Evolutionary conservation across 2,797 vertebrate species (phyloP).

Genomic region (Cossypha dichroa): DNA sequence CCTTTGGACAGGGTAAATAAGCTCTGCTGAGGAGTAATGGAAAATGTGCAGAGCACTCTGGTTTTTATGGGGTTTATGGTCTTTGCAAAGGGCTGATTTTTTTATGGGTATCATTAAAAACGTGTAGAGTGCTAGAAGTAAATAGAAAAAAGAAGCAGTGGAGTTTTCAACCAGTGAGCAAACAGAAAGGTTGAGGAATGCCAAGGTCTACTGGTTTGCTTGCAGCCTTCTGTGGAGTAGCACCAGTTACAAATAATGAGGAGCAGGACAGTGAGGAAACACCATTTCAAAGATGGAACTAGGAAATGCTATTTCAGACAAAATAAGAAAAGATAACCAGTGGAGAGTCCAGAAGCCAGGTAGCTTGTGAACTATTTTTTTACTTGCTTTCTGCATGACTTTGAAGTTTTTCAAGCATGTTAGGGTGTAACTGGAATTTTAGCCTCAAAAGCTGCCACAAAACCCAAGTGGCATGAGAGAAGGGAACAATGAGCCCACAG

Average conservation of each 20-base stretch:
- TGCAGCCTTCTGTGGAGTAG: background rate
- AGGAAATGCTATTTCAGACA: background rate
- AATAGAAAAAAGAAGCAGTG: background rate
- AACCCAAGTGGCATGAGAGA: background rate
- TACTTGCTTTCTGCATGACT: background rate
- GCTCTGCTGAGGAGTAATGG: background rate
- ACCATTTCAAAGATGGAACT: background rate
- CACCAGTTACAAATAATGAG: background rate
- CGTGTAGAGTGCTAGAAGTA: rapidly evolving
- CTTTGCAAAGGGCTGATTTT: background rate
- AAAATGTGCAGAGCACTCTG: background rate
- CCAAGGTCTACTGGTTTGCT: background rate
- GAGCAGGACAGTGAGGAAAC: background rate
- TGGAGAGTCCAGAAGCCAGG: background rate
- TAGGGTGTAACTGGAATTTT: background rate
- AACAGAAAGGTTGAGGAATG: background rate
- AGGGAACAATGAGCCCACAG: background rate
- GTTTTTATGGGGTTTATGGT: background rate
- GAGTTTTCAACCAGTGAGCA: background rate
- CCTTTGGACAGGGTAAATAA: background rate
- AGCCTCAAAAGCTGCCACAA: background rate
- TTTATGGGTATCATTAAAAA: background rate
- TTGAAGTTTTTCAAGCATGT: background rate
- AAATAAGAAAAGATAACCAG: background rate
- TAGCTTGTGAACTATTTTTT: background rate